phyloP scores from a whole-genome alignment of 92 coral and sea anemone genomes.

The Epizoanthus rinbou region DNA sequence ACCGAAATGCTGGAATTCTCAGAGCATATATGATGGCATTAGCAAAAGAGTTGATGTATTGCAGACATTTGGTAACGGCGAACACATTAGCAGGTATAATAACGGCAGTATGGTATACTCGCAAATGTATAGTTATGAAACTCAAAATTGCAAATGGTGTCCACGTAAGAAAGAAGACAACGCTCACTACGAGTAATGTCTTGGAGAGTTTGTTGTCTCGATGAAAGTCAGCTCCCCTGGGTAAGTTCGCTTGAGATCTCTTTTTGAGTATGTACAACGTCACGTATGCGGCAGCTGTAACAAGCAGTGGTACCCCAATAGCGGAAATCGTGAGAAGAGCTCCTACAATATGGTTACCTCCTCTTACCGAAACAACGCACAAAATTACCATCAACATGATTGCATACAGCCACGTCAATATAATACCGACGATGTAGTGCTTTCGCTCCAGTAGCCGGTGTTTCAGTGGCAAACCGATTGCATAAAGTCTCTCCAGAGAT shows the following conservation, averaged over 20 bases:
- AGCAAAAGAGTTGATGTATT: slow-evolving; percentile 6
- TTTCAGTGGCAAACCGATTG: neutral
- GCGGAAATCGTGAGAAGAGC: slow-evolving; percentile 2
- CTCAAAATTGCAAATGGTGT: slow-evolving; percentile 23
- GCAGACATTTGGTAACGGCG: neutral
- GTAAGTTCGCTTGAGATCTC: slow-evolving; percentile 1
- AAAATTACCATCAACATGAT: too few species aligned
- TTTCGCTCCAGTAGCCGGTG: slow-evolving; percentile 8
- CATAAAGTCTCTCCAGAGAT: too few species aligned
- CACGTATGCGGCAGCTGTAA: neutral
- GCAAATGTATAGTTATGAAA: neutral
- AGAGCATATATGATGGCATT: too few species aligned
- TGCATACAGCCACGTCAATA: neutral
- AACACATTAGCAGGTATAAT: neutral
- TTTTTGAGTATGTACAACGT: neutral
- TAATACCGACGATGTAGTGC: too few species aligned
- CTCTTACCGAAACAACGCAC: neutral
- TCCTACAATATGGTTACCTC: neutral
- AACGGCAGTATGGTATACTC: neutral
- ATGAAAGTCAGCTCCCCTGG: too few species aligned
- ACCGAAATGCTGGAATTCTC: neutral
- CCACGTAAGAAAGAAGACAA: slow-evolving; percentile 26
- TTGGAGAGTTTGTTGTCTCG: neutral
- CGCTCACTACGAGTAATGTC: slow-evolving; percentile 7
- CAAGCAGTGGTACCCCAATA: neutral